Evolutionary conservation across 2,113 vertebrate genomes (phyloP).

Genomic region (Apteryx owenii): DNA sequence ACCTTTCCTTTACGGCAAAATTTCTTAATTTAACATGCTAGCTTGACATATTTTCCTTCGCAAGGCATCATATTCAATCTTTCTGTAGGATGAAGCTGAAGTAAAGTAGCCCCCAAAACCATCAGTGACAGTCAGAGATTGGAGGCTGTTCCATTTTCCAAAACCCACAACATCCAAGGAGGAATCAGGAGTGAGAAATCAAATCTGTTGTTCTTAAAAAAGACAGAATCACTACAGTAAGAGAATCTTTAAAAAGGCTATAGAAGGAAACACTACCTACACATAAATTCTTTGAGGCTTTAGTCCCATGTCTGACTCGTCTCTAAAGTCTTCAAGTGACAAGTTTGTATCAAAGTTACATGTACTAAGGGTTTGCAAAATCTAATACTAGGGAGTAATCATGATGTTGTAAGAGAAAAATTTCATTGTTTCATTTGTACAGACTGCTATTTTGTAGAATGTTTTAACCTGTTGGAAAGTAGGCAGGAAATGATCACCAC

Average conservation of each 20-base stretch:
- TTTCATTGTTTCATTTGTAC: background rate
- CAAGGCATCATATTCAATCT: background rate
- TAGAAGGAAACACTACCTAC: background rate
- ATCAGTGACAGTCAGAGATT: background rate
- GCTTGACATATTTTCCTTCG: background rate
- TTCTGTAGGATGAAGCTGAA: background rate
- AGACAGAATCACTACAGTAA: background rate
- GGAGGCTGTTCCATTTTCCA: background rate
- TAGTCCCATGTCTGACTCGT: background rate
- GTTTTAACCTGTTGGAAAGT: background rate
- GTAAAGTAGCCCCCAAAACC: background rate
- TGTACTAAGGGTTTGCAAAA: background rate
- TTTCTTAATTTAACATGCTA: background rate
- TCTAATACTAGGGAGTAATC: background rate
- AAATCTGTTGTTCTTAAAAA: background rate
- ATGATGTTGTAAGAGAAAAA: background rate
- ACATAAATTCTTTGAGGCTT: background rate
- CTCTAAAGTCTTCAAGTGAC: background rate
- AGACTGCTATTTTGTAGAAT: background rate
- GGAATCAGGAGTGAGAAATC: background rate
- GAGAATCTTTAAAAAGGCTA: background rate
- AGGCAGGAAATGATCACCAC: accelerated
- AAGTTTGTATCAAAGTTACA: background rate
- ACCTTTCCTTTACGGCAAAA: background rate
- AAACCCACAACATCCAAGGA: background rate